A percentile compares a stretch with the other conserved stretches of the same genome.
These are phyloP conservation scores for Tipula confusa DNA, from an alignment of 2,888 invertebrate species.

Conservation along the genomic window DNA sequence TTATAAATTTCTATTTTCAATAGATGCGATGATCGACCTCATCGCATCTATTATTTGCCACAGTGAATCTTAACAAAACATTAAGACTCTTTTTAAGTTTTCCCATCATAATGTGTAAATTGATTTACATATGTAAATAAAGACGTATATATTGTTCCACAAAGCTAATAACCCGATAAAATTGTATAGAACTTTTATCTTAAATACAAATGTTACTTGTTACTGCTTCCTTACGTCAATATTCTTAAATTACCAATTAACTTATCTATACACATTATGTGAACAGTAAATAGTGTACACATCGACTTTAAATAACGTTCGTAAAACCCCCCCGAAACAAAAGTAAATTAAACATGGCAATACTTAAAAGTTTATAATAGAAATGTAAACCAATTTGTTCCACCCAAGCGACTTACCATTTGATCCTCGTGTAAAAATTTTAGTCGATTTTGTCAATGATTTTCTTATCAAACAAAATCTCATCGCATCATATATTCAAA, in stretches of 20 bases:
- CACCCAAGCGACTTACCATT: background rate
- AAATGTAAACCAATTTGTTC: background rate
- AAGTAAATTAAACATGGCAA: background rate
- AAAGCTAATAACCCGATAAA: too few relatives aligned
- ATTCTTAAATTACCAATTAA: background rate
- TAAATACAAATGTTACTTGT: too few relatives aligned
- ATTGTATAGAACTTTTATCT: too few relatives aligned
- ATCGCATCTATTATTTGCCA: too few relatives aligned
- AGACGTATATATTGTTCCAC: too few relatives aligned
- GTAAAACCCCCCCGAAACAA: background rate
- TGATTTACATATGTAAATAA: too few relatives aligned
- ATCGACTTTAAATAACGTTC: background rate
- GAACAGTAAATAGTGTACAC: background rate
- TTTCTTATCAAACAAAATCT: background rate
- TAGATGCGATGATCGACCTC: too few relatives aligned
- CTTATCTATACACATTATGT: background rate
- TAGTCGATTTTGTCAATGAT: background rate
- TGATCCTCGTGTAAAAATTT: constrained; percentile 12
- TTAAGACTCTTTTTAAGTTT: too few relatives aligned
- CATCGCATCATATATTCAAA: constrained; percentile 12
- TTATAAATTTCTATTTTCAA: too few relatives aligned
- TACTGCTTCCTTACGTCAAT: too few relatives aligned
- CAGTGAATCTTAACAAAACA: too few relatives aligned
- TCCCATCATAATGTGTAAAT: too few relatives aligned
- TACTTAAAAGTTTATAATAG: background rate